Percentiles rank a stretch among this genome's conserved stretches.
Conservation (phyloP, 2,888 invertebrate species). For the Mystacides longicornis region DNA sequence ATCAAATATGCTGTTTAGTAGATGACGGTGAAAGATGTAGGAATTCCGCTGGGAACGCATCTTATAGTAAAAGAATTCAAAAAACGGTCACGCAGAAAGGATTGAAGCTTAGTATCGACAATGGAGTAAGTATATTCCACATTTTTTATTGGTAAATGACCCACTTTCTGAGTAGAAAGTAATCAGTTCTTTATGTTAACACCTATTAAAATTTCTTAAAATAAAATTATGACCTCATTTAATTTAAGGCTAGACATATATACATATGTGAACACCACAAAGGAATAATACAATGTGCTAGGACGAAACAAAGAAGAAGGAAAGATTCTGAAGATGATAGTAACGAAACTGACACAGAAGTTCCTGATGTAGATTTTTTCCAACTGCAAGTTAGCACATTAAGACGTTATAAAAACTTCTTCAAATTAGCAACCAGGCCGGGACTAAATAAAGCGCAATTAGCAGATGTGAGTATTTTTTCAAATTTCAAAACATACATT, state of each 20-base stretch:
- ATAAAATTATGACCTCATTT: background rate
- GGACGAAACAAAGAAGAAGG: constrained; percentile 76
- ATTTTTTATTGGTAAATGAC: background rate
- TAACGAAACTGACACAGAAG: constrained; percentile 85
- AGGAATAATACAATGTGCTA: constrained; percentile 90
- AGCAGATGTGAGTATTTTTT: constrained; percentile 72
- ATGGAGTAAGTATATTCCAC: constrained; percentile 37
- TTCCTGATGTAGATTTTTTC: constrained; percentile 88
- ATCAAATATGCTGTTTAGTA: constrained; percentile 88
- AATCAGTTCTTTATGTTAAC: too few species aligned
- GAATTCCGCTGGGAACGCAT: constrained; percentile 86
- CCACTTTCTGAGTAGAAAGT: background rate
- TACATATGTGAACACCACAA: constrained; percentile 97
- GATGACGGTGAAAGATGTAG: constrained; percentile 83
- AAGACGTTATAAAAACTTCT: constrained; percentile 87
- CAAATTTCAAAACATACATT: too few species aligned
- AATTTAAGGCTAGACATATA: constrained; percentile 76
- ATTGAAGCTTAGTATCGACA: constrained; percentile 82
- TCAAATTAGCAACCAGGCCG: constrained; percentile 84
- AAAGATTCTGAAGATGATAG: constrained; percentile 94
- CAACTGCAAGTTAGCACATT: constrained; percentile 92
- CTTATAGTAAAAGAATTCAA: constrained; percentile 94
- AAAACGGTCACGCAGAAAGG: constrained; percentile 89
- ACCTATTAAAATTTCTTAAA: background rate
- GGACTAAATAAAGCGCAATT: constrained; percentile 92